Conservation (phyloP, 2,797 vertebrate genomes). For the Lutjanus campechanus region DNA sequence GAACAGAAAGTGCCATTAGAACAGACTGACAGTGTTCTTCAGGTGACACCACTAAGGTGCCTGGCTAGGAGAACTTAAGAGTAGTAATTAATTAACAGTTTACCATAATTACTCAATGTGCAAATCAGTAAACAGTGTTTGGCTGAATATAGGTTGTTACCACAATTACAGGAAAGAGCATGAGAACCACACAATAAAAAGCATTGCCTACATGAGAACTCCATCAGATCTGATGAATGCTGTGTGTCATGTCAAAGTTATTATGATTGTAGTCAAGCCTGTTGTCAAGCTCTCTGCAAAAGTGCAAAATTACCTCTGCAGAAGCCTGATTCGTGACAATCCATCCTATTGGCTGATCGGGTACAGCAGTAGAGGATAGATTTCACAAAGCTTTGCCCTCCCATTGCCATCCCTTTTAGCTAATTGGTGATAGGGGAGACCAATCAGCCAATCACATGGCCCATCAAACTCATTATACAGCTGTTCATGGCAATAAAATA, state of each 20-base stretch:
- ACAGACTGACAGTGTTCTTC: background rate
- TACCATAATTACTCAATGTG: constrained; percentile 40
- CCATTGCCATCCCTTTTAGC: background rate
- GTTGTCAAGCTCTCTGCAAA: background rate
- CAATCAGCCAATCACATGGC: constrained; percentile 7
- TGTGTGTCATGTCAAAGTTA: background rate
- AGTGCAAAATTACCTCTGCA: background rate
- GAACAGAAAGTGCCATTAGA: background rate
- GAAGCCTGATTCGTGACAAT: background rate
- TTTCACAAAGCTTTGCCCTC: background rate
- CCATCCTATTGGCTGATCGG: background rate
- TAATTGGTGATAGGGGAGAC: background rate
- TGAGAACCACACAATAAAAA: constrained; percentile 1
- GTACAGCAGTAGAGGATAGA: background rate
- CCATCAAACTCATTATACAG: constrained; percentile 4
- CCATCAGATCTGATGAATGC: background rate
- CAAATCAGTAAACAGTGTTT: constrained; percentile 27
- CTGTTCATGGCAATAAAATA: constrained; percentile 5
- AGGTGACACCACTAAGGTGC: background rate
- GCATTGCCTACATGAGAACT: background rate
- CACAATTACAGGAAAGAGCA: constrained; percentile 16
- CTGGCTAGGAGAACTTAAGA: constrained; percentile 19
- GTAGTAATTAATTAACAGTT: constrained; percentile 43
- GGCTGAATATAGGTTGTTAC: constrained; percentile 22
- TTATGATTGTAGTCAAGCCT: background rate